phyloP scores from a whole-genome alignment of 2,113 vertebrate species.

The Phainopepla nitens region DNA sequence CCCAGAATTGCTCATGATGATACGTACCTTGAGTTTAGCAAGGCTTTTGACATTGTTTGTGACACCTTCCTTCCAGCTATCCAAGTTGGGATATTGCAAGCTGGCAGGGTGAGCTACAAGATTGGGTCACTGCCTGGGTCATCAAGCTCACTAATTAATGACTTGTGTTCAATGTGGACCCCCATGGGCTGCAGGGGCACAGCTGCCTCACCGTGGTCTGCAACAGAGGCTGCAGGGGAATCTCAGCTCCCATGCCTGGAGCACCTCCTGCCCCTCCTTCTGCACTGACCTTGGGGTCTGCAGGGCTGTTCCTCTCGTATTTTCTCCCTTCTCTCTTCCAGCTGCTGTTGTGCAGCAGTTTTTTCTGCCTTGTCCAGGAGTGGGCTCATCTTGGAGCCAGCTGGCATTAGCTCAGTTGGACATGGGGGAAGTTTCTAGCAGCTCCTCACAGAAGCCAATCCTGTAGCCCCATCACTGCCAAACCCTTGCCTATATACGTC shows the following conservation, averaged over 20 bases:
- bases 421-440: neutral
- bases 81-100: neutral
- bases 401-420: neutral
- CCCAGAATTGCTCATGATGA: neutral
- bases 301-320: neutral
- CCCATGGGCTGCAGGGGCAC: neutral
- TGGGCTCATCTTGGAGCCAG: neutral
- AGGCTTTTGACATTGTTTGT: neutral
- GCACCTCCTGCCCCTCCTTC: neutral
- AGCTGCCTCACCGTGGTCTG: neutral
- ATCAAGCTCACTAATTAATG: neutral
- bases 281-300: neutral
- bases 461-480: neutral
- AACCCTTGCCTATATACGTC: rapidly evolving
- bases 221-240: neutral
- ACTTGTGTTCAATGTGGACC: rapidly evolving
- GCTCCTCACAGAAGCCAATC: neutral
- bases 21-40: neutral
- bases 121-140: neutral
- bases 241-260: rapidly evolving
- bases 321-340: neutral
- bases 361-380: neutral
- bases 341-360: neutral
- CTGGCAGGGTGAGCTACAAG: neutral
- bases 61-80: neutral